These are phyloP conservation scores for Apolygus lucorum DNA, from an alignment of 1,140 invertebrate species.

Conservation along the genomic window DNA sequence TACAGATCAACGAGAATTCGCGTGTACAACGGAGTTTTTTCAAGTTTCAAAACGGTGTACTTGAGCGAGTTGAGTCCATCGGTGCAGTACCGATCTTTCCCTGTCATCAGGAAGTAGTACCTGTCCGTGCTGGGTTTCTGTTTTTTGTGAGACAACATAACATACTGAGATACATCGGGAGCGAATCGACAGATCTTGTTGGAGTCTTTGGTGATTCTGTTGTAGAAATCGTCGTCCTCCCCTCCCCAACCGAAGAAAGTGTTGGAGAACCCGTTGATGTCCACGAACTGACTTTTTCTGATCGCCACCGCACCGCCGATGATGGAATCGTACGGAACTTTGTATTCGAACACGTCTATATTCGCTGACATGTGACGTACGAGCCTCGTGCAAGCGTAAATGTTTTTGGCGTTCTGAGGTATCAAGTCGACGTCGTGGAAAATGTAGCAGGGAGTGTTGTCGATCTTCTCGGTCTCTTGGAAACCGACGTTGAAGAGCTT, in stretches of 20 bases:
- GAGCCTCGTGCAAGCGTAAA: slow-evolving; percentile 79
- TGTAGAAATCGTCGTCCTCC: slow-evolving; percentile 73
- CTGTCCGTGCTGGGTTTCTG: slow-evolving; percentile 41
- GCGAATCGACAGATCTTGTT: slow-evolving; percentile 59
- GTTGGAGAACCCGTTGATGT: slow-evolving; percentile 89
- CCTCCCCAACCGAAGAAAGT: slow-evolving; percentile 80
- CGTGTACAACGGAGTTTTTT: slow-evolving; percentile 32
- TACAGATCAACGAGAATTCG: slow-evolving; percentile 32
- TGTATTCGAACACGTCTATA: slow-evolving; percentile 78
- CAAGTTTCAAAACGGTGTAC: slow-evolving; percentile 38
- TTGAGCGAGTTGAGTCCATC: slow-evolving; percentile 64
- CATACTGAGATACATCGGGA: slow-evolving; percentile 60
- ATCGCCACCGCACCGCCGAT: slow-evolving; percentile 72
- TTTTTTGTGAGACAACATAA: slow-evolving; percentile 64
- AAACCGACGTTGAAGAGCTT: slow-evolving; percentile 91
- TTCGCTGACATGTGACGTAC: slow-evolving; percentile 90
- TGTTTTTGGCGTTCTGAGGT: slow-evolving; percentile 77
- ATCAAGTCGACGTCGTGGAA: slow-evolving; percentile 94
- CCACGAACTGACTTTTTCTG: slow-evolving; percentile 56
- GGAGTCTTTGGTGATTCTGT: slow-evolving; percentile 45
- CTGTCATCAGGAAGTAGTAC: slow-evolving; percentile 39
- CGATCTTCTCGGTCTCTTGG: slow-evolving; percentile 56
- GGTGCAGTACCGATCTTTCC: slow-evolving; percentile 45
- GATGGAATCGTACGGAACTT: slow-evolving; percentile 61
- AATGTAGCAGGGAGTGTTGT: slow-evolving; percentile 74